Conservation (phyloP, 2,113 vertebrate species). For the Microcebus tavaratra region DNA sequence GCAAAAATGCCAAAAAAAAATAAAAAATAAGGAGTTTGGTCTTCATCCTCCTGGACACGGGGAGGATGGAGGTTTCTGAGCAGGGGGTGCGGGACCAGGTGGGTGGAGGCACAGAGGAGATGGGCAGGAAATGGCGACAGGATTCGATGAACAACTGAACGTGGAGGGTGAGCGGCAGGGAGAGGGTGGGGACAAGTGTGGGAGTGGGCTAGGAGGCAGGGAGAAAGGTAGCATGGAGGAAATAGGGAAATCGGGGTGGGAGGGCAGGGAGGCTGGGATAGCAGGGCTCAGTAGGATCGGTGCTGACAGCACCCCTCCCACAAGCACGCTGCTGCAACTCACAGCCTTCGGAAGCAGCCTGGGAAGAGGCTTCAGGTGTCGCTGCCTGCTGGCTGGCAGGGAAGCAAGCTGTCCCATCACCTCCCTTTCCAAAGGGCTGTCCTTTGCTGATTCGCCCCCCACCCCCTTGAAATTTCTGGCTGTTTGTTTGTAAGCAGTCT, state of each 20-base stretch:
- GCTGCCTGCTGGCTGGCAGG: accelerated
- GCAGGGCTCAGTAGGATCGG: background rate
- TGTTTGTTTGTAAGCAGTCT: background rate
- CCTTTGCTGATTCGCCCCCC: background rate
- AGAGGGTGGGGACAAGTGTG: too few species aligned
- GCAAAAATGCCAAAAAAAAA: background rate
- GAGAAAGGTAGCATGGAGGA: background rate
- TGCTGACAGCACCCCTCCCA: too few species aligned
- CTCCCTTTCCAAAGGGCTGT: background rate
- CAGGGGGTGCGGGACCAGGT: background rate
- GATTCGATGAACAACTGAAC: background rate
- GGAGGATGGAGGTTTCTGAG: background rate
- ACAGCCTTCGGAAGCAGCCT: background rate
- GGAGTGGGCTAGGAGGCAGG: background rate
- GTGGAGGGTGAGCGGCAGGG: background rate
- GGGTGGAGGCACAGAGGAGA: background rate
- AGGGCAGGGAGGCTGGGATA: too few species aligned
- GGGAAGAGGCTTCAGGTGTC: background rate
- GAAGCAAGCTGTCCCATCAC: background rate
- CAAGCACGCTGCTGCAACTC: background rate
- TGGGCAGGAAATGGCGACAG: background rate
- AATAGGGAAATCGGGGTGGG: accelerated
- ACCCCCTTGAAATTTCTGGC: background rate
- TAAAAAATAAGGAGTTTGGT: background rate
- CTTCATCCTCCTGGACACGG: background rate